Evolutionary conservation across 2,113 vertebrate species (phyloP).

Genomic region (Hipposideros armiger): DNA sequence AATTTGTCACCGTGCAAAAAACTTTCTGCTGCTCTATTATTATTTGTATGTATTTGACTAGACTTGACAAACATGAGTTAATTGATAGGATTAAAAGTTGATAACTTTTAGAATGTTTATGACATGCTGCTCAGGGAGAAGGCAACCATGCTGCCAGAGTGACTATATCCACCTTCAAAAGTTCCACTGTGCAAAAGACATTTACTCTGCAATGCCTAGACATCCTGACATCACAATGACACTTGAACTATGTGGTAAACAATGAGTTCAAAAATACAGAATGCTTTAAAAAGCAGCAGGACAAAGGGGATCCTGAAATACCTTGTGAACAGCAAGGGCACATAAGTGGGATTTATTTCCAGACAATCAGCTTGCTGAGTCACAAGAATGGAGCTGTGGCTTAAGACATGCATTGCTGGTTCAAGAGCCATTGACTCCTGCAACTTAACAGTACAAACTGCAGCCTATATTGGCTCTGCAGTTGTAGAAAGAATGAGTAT

Average conservation of each 20-base stretch:
- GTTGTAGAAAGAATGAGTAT: neutral
- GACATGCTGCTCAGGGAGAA: neutral
- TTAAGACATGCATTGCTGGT: neutral
- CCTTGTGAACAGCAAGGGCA: neutral
- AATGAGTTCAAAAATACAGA: neutral
- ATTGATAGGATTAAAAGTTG: slow-evolving; percentile 18
- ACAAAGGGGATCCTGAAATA: neutral
- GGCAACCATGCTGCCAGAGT: neutral
- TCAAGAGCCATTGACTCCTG: neutral
- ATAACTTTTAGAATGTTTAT: slow-evolving; percentile 24
- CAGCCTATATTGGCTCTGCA: neutral
- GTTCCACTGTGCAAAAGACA: neutral
- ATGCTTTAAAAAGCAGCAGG: neutral
- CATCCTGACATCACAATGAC: neutral
- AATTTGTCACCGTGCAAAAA: neutral
- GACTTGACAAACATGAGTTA: slow-evolving; percentile 13
- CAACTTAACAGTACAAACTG: neutral
- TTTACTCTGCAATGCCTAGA: neutral
- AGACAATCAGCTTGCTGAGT: neutral
- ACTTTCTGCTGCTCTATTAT: neutral
- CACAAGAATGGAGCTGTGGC: neutral
- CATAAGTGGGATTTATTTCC: neutral
- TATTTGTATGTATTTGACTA: neutral
- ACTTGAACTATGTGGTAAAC: neutral
- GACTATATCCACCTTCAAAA: neutral